Conservation (phyloP, 2,888 invertebrate genomes). For the Cactoblastis cactorum region DNA sequence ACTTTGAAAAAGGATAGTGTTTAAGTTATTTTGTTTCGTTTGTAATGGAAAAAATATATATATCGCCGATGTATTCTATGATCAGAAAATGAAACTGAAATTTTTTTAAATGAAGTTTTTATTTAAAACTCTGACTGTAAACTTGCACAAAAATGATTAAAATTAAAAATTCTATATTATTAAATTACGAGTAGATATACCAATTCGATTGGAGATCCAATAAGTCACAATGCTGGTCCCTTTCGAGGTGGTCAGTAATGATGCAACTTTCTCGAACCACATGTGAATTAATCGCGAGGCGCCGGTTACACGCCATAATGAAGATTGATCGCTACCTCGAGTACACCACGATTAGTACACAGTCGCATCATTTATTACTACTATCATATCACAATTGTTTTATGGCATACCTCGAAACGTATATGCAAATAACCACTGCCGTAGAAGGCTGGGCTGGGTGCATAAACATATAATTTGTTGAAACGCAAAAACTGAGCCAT, state of each 20-base stretch:
- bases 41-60: no score
- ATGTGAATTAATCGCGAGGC: conserved; percentile 64
- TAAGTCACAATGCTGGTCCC: conserved; percentile 12
- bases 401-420: conserved; percentile 7
- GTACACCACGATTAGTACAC: conserved; percentile 48
- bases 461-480: not conserved
- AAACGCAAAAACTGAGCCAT: not conserved
- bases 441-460: not conserved
- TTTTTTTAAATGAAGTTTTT: no score
- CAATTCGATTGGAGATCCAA: conserved; percentile 8
- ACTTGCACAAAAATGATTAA: no score
- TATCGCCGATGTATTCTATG: no score
- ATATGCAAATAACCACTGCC: conserved; percentile 8
- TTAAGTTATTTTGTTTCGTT: no score
- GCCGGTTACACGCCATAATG: conserved; percentile 63
- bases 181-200: conserved; percentile 7
- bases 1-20: no score
- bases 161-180: no score
- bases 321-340: conserved; percentile 66
- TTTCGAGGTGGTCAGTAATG: conserved; percentile 43
- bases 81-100: no score
- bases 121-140: no score
- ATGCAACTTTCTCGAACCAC: conserved; percentile 66
- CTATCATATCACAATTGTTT: conserved; percentile 26
- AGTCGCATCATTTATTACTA: conserved; percentile 42